Percentiles rank a stretch among this genome's conserved stretches.
phyloP scores from a whole-genome alignment of 1,140 invertebrate genomes.

The Bombus waltoni region DNA sequence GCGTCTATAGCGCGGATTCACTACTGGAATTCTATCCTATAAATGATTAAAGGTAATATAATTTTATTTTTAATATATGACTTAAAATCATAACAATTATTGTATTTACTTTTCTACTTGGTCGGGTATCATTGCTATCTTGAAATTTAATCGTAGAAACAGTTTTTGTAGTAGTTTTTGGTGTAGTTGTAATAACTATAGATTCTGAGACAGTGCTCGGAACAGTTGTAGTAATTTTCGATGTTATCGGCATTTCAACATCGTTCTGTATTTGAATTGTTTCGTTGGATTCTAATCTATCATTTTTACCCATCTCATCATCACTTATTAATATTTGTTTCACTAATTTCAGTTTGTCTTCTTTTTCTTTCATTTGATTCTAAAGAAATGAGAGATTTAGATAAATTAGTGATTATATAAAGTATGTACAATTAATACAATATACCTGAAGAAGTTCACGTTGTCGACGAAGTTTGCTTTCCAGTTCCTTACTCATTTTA shows the following conservation, averaged over 20 bases:
- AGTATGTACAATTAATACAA: not conserved
- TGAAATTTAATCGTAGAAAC: constrained; percentile 1
- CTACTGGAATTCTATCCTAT: constrained; percentile 81
- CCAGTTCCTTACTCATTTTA: constrained; percentile 86
- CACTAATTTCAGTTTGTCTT: constrained; percentile 82
- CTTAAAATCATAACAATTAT: not conserved
- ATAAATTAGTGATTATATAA: constrained; percentile 8
- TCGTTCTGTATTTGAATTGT: constrained; percentile 53
- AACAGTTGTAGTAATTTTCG: not conserved
- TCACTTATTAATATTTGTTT: constrained; percentile 80
- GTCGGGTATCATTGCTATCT: not conserved
- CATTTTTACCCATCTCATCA: constrained; percentile 58
- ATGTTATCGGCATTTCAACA: constrained; percentile 16
- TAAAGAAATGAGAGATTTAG: constrained; percentile 38
- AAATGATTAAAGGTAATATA: not conserved
- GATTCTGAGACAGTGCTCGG: not conserved
- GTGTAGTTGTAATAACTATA: not conserved
- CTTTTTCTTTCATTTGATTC: constrained; percentile 82
- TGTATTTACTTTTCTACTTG: constrained; percentile 23
- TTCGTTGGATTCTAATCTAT: constrained; percentile 59
- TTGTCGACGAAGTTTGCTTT: constrained; percentile 86
- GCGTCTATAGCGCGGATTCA: constrained; percentile 89
- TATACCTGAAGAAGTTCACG: constrained; percentile 85
- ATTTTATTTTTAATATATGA: constrained; percentile 11
- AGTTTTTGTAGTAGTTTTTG: not conserved